These are phyloP conservation scores for Aporophyla lueneburgensis DNA, from an alignment of 2,888 invertebrate species.

Conservation along the genomic window DNA sequence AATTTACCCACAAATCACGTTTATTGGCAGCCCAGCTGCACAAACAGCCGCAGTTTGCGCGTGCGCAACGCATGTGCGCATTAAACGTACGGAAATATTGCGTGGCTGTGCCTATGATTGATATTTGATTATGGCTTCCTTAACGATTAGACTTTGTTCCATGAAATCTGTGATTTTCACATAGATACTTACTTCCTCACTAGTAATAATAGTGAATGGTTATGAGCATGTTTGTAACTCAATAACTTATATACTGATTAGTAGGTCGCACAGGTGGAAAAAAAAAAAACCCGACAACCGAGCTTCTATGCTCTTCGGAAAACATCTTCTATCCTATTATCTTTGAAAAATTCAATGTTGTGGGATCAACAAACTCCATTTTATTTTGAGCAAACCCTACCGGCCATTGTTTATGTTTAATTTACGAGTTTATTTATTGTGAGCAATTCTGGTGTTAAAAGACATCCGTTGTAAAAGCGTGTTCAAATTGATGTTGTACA, in stretches of 20 bases:
- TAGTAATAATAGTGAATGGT: neutral
- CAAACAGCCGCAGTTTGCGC: conserved; percentile 31
- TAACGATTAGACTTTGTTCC: neutral
- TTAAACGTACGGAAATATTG: conserved; percentile 12
- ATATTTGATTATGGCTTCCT: neutral
- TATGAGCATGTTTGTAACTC: neutral
- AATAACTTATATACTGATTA: neutral
- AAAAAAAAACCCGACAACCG: neutral
- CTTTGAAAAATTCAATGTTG: neutral
- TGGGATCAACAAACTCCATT: conserved; percentile 34
- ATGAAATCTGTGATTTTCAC: neutral
- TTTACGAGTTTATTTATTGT: conserved; percentile 28
- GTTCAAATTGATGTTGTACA: conserved; percentile 25
- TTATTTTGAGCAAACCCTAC: conserved; percentile 13
- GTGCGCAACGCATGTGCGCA: conserved; percentile 1
- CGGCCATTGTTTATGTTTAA: conserved; percentile 13
- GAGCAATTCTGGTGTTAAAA: conserved; percentile 20
- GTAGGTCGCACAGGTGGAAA: neutral
- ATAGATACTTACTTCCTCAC: neutral
- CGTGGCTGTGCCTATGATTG: conserved; percentile 5
- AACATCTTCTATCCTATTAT: neutral
- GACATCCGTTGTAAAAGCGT: conserved; percentile 2
- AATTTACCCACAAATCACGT: conserved; percentile 56
- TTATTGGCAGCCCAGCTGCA: conserved; percentile 53
- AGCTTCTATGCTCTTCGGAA: neutral